Percentiles rank a stretch among this genome's conserved stretches.
phyloP scores from a whole-genome alignment of 2,888 invertebrate species.

The Gandaritis pyraliata region DNA sequence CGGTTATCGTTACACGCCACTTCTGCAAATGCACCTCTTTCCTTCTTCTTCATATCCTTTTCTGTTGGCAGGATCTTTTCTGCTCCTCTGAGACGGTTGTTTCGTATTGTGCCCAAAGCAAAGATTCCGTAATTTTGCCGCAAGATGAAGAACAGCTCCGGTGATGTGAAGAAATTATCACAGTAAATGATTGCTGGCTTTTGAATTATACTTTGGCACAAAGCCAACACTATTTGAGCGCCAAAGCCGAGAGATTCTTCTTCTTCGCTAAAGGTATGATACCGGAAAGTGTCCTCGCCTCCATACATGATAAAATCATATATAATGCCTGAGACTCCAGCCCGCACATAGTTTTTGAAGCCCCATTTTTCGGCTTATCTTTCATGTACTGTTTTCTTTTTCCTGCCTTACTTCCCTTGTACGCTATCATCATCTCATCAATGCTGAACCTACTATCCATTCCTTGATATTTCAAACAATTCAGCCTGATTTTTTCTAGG shows the following conservation, averaged over 20 bases:
- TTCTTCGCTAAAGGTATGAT: slow-evolving; percentile 23
- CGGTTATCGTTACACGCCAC: slow-evolving; percentile 39
- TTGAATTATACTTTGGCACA: slow-evolving; percentile 31
- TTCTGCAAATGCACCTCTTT: slow-evolving; percentile 37
- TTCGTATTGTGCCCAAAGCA: slow-evolving; percentile 42
- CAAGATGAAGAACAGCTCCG: slow-evolving; percentile 41
- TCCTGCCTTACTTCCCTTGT: slow-evolving; percentile 46
- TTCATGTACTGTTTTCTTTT: slow-evolving; percentile 52
- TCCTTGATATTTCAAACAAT: slow-evolving; percentile 14
- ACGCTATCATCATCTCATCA: slow-evolving; percentile 29
- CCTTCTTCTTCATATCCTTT: slow-evolving; percentile 44
- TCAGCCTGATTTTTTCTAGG: slow-evolving; percentile 15
- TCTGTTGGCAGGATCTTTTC: slow-evolving; percentile 37
- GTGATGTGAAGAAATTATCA: slow-evolving; percentile 40
- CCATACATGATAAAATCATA: slow-evolving; percentile 36
- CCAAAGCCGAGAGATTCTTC: slow-evolving; percentile 38
- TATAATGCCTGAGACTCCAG: slow-evolving; percentile 54
- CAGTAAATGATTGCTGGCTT: slow-evolving; percentile 31
- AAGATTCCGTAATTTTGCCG: slow-evolving; percentile 46
- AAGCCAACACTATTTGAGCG: slow-evolving; percentile 36
- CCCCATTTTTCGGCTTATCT: slow-evolving; percentile 59
- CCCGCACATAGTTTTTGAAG: slow-evolving; percentile 54
- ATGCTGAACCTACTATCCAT: slow-evolving; percentile 19
- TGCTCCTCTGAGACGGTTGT: slow-evolving; percentile 44
- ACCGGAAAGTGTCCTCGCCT: slow-evolving; percentile 28